Evolutionary conservation across 2,113 vertebrate species (phyloP).

Genomic region (Eupsittula cactorum): DNA sequence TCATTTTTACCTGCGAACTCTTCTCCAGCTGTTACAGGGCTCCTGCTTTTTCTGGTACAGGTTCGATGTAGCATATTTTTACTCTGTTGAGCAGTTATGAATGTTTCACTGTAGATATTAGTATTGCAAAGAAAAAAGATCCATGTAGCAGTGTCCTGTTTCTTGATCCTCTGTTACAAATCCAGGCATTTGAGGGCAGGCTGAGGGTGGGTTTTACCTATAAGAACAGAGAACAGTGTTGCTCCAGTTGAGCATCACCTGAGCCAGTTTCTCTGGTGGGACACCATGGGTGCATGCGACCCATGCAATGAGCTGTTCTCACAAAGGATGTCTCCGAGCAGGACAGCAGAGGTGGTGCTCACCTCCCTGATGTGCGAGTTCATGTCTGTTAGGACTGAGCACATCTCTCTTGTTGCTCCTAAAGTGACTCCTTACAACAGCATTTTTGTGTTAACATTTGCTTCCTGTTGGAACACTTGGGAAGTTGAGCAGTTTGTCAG

Average conservation of each 20-base stretch:
- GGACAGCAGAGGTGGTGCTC: not conserved
- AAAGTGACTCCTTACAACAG: not conserved
- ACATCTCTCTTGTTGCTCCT: not conserved
- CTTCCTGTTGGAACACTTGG: accelerated
- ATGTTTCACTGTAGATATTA: slow-evolving; percentile 47
- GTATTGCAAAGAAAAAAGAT: slow-evolving; percentile 18
- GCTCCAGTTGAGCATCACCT: not conserved
- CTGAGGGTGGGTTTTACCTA: accelerated
- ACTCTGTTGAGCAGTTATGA: slow-evolving; percentile 40
- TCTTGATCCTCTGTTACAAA: not conserved
- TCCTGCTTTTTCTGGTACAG: slow-evolving; percentile 11
- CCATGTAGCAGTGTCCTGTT: not conserved
- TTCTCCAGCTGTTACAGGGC: not conserved
- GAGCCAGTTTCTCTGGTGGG: not conserved
- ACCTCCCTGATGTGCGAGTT: accelerated
- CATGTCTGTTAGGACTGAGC: not conserved
- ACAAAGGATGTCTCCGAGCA: not conserved
- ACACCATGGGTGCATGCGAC: accelerated
- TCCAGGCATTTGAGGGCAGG: not conserved
- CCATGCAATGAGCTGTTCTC: not conserved
- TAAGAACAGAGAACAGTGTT: not conserved
- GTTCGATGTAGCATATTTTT: slow-evolving; percentile 64
- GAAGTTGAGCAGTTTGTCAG: not conserved
- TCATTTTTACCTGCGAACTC: not conserved
- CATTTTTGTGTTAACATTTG: not conserved